phyloP scores from a whole-genome alignment of 2,113 vertebrate species.

The Sphaerodactylus townsendi region DNA sequence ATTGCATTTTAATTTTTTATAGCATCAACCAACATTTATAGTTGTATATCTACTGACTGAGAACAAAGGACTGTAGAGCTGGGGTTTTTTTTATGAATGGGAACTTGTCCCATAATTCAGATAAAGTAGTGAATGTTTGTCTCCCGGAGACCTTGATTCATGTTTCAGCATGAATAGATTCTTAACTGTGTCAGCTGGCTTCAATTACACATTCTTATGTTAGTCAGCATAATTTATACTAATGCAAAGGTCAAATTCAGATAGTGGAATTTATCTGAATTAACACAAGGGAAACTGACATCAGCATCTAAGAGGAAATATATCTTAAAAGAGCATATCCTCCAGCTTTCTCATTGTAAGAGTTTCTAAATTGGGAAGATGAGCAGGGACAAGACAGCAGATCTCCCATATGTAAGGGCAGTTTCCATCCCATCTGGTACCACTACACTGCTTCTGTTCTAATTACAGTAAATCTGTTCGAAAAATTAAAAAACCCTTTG shows the following conservation, averaged over 20 bases:
- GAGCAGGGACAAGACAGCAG: neutral
- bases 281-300: neutral
- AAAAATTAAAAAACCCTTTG: neutral
- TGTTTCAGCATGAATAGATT: conserved; percentile 15
- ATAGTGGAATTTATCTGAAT: conserved; percentile 6
- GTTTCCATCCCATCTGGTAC: neutral
- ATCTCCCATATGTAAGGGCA: neutral
- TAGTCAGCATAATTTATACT: conserved; percentile 23
- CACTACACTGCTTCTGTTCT: neutral
- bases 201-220: conserved; percentile 13
- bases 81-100: neutral
- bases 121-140: neutral
- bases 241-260: conserved; percentile 6
- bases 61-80: neutral
- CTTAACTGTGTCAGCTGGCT: neutral
- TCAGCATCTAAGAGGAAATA: neutral
- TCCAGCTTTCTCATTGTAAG: neutral
- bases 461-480: neutral
- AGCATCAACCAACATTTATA: neutral
- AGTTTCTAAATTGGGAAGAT: neutral
- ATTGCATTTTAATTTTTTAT: conserved; percentile 6
- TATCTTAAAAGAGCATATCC: too few species aligned
- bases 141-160: conserved; percentile 10
- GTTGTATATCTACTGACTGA: neutral
- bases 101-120: neutral